Evolutionary conservation across 2,797 vertebrate species (phyloP), one percentile per base, ranked within the genome.

Genomic region (Xyrichtys novacula): DNA sequence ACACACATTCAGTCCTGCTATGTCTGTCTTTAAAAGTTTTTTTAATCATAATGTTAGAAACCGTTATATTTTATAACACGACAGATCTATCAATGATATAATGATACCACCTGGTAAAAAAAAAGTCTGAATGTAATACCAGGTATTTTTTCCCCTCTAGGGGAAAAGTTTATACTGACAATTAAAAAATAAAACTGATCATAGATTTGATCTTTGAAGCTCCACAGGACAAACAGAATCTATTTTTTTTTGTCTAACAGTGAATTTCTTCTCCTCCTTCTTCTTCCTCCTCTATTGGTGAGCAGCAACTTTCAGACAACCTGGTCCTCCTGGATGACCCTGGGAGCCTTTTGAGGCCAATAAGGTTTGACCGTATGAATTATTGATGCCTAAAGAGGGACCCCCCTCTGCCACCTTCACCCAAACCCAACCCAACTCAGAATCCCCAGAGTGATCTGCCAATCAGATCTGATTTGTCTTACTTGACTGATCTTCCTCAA

Each of bases 351-450:
- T 52, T 31, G 69, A 80, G 66, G 42, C 55, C 28, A 16, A 60
- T 83, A 14, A 54, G 48, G 63, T 80, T 80, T 73, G 78, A 65
- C 44, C 17, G 3, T 52, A 85, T 95, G 73, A 93, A 94, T 94
- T 92, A 94, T 94, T 93, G 86, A 95, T 92, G 91, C 91, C 87
- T 93, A 92, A 94, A 94, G 84, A 94, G 93, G 85, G 86, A 83
- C 80, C 92, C 88, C 86, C 83, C 65, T 80, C 79, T 85, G 83
- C 80, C 88, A 64, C 56, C 59, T 68, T 74, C 49, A 65, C 42
- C 75, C 59, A 46, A 47, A 50, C 48, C 85, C 87, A 85, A 58
- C 73, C 84, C 74, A 78, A 84, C 72, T 80, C 48, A 58, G 73
- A 84, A 79, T 92, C 92, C 91, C 92, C 57, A 74, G 89, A 90